These are phyloP conservation scores for Cephus nigrinus DNA, from an alignment of 2,888 invertebrate species.

Conservation along the genomic window DNA sequence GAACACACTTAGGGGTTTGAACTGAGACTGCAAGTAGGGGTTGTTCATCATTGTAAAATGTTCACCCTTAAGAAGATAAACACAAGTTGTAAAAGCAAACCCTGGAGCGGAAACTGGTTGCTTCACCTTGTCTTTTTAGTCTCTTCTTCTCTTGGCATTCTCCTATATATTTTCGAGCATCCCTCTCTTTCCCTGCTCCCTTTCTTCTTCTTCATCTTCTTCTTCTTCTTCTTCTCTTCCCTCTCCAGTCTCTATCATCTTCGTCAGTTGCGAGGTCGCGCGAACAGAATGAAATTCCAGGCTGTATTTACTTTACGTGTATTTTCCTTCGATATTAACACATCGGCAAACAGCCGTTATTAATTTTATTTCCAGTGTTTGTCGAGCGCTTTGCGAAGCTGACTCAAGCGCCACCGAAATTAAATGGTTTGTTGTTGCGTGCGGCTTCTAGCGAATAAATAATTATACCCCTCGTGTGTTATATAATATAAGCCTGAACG, in stretches of 20 bases:
- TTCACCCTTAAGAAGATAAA: constrained; percentile 29
- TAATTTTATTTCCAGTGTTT: constrained; percentile 42
- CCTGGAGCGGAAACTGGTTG: constrained; percentile 13
- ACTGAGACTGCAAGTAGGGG: neutral
- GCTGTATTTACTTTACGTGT: constrained; percentile 35
- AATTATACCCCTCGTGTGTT: neutral
- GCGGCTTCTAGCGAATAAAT: constrained; percentile 1
- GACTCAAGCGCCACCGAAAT: constrained; percentile 20
- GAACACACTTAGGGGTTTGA: too few relatives aligned
- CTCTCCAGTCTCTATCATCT: neutral
- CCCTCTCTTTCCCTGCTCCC: constrained; percentile 1
- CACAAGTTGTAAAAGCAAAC: constrained; percentile 35
- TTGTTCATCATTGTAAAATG: constrained; percentile 27
- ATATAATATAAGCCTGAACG: too few relatives aligned
- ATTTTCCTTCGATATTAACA: constrained; percentile 45
- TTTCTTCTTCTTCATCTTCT: neutral
- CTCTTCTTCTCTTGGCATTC: constrained; percentile 12
- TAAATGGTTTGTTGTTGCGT: constrained; percentile 9
- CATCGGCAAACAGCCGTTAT: constrained; percentile 40
- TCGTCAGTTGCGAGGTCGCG: neutral
- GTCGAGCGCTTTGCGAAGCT: constrained; percentile 18
- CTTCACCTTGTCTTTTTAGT: constrained; percentile 7
- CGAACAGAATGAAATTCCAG: constrained; percentile 35
- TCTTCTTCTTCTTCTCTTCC: constrained; percentile 6
- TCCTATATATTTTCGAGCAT: neutral